Percentiles rank a stretch among this genome's conserved stretches.
These are phyloP conservation scores for Oryzias sinensis DNA, from an alignment of 2,797 vertebrate species.

Conservation along the genomic window DNA sequence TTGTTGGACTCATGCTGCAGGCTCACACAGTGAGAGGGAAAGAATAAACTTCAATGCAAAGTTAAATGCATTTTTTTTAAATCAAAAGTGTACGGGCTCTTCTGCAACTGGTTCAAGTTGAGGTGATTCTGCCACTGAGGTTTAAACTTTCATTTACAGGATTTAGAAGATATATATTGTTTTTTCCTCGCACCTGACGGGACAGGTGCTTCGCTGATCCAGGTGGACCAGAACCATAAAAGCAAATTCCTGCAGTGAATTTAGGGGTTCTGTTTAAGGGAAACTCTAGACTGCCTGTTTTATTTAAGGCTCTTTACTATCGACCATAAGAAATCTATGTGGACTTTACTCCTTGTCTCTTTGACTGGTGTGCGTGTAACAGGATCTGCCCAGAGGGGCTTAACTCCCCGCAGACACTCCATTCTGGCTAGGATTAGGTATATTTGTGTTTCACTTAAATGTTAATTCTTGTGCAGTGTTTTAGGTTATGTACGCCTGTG, in stretches of 20 bases:
- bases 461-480: constrained; percentile 10
- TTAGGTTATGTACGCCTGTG: constrained; percentile 21
- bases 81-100: too few species aligned
- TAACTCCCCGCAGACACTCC: background rate
- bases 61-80: too few species aligned
- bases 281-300: background rate
- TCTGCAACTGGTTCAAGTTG: too few species aligned
- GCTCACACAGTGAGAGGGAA: too few species aligned
- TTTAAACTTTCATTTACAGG: background rate
- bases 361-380: background rate
- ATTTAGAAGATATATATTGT: background rate
- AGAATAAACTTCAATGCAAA: too few species aligned
- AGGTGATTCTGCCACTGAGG: background rate
- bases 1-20: too few species aligned
- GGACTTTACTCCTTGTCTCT: background rate
- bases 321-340: background rate
- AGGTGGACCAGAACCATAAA: background rate
- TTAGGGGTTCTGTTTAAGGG: background rate
- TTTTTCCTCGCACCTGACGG: background rate
- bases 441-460: constrained; percentile 17
- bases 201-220: background rate
- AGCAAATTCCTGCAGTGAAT: background rate
- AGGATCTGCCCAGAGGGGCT: background rate
- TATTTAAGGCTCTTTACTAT: background rate
- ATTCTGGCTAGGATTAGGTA: constrained; percentile 14